Evolutionary conservation across 2,797 vertebrate species (phyloP), one percentile per base, ranked within the genome.

Genomic region (Eurystomus glaucurus): DNA sequence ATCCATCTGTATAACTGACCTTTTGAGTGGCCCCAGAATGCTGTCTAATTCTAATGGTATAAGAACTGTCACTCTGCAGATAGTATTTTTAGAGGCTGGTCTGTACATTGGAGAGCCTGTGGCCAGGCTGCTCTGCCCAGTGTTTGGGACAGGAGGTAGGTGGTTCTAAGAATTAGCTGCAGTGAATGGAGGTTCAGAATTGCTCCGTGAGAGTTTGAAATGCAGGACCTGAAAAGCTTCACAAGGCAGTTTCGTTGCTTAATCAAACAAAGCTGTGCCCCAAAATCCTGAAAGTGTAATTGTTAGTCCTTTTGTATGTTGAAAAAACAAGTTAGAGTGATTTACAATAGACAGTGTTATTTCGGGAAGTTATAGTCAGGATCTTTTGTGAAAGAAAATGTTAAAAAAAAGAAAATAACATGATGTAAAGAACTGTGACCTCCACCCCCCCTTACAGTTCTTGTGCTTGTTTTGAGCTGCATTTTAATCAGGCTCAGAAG

Each of bases 71-170:
- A 22, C 8, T 26, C 12, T 58, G 26, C 15, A 13, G 8, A 2
- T 22, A 9, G 5, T 25, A 12, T 25, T 71, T 11, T 4, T 31
- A n/a, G 51, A 28, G 7, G 9, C 13, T 60, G 21, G 4, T 39
- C 21, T 52, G 28, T 16, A 54, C 14, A 3, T 5, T 45, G 50
- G 46, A 18, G 54, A 41, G 31, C 20, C 37, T 37, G 46, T 10
- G 19, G 6, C 28, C 3, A 1, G 16, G 41, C 46, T 77, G 25
- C 31, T 33, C n/a, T 23, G 16, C 31, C 18, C 21, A 4, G 29
- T 17, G 17, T 33, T 64, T n/a, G 29, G n/a, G 17, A 2, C 9
- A 43, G 0, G 2, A 57, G 33, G 9, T 6, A 50, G 51, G 10
- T 0, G 2, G 22, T 55, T 78, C 52, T 61, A 28, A 29, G 20